Base-by-base conservation (phyloP, 2,113 vertebrate species). In the Campylomormyrus tamandua region DNA sequence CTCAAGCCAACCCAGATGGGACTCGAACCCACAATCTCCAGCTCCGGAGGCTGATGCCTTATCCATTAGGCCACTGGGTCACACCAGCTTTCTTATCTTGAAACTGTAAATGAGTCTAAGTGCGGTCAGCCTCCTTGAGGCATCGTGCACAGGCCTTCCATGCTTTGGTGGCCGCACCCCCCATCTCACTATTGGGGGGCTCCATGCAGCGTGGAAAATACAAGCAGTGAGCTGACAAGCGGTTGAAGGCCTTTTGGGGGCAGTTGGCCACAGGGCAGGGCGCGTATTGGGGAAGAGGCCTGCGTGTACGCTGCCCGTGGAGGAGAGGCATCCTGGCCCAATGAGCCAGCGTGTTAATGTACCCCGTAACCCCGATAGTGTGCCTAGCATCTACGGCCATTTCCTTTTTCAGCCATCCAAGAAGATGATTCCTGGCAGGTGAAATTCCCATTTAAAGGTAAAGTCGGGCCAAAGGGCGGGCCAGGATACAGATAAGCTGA, bases 1-100 rank as follows among this genome's bases (percentile, higher is more conserved):
- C 9, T 1, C 10, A 31, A 31, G n/a, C 1, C 96, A 96, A 98
- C 97, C 97, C 97, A 98, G 97, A 97, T 98, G 98, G 98, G 98
- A 98, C 98, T 98, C 97, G 97, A 98, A 98, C 97, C 97, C 98
- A 98, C 97, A 98, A 98, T 98, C 97, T 97, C 97, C 97, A 97
- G 98, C 98, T 99, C 97, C 96, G 97, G 97, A 99, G 98, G 98
- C 98, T 97, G 97, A 97, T 98, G 97, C 98, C 97, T 98, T 99
- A 98, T 98, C 98, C 98, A 99, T 99, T 98, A 99, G 98, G 98
- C 98, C 98, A 98, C 97, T 98, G 97, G 97, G 97, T 97, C 97
- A 96, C 13, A 8, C n/a, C 0, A 4, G 3, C 56, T 0, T 0
- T 0, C 0, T 1, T 8, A 0, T 62, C 56, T 62, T n/a, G 21